phyloP scores from a whole-genome alignment of 2,888 invertebrate species.

The Ectemnius cavifrons region DNA sequence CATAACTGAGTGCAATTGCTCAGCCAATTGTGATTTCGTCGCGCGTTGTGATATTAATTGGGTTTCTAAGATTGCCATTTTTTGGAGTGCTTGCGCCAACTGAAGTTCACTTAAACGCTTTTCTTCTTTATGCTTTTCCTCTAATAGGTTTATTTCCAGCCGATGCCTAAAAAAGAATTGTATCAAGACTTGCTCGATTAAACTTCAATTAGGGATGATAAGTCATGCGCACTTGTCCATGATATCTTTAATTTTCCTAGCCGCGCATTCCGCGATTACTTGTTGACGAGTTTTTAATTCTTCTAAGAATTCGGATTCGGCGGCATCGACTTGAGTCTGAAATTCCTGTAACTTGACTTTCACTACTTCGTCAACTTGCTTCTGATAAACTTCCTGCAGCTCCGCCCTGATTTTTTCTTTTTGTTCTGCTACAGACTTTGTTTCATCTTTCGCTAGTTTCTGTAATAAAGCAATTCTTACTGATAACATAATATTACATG shows the following conservation, averaged over 20 bases:
- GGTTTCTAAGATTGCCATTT: slow-evolving; percentile 83
- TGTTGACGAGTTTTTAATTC: slow-evolving; percentile 84
- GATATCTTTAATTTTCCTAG: slow-evolving; percentile 85
- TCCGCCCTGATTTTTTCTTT: slow-evolving; percentile 84
- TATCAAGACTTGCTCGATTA: neutral
- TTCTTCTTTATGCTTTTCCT: slow-evolving; percentile 89
- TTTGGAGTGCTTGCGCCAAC: slow-evolving; percentile 84
- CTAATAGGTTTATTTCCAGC: slow-evolving; percentile 86
- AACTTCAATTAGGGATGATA: slow-evolving; percentile 7
- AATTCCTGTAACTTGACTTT: slow-evolving; percentile 88
- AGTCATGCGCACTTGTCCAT: slow-evolving; percentile 81
- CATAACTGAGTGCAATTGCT: slow-evolving; percentile 88
- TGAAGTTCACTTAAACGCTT: slow-evolving; percentile 86
- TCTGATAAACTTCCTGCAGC: slow-evolving; percentile 87
- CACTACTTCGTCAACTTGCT: slow-evolving; percentile 89
- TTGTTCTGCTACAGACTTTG: slow-evolving; percentile 77
- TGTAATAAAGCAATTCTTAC: slow-evolving; percentile 56
- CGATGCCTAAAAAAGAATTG: slow-evolving; percentile 81
- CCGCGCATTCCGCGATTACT: slow-evolving; percentile 84
- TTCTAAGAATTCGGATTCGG: slow-evolving; percentile 82
- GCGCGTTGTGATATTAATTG: slow-evolving; percentile 79
- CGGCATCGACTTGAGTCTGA: slow-evolving; percentile 85
- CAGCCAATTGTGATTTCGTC: slow-evolving; percentile 84
- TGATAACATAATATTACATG: neutral
- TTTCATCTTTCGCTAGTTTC: slow-evolving; percentile 77